Evolutionary conservation across 2,888 invertebrate genomes (phyloP).

Genomic region (Ceriagrion tenellum): DNA sequence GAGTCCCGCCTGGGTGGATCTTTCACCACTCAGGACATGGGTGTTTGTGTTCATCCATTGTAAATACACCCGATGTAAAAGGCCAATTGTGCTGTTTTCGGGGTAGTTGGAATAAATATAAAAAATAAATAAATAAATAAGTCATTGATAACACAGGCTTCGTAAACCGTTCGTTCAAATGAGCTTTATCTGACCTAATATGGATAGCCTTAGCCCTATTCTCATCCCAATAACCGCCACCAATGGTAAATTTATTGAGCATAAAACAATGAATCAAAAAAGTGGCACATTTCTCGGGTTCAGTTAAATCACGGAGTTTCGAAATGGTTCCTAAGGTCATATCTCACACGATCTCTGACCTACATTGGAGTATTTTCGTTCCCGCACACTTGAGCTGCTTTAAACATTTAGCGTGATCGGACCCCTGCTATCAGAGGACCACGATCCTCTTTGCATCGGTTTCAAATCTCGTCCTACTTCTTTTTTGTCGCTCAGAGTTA

Average conservation of each 20-base stretch:
- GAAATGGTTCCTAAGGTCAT: background rate
- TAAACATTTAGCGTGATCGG: background rate
- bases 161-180: background rate
- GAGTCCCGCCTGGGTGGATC: no score
- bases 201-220: background rate
- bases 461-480: background rate
- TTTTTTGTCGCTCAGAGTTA: background rate
- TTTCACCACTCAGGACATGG: no score
- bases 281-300: background rate
- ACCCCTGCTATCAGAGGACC: background rate
- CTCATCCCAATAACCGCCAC: background rate
- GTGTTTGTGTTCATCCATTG: no score
- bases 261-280: background rate
- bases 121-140: no score
- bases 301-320: background rate
- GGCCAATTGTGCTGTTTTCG: no score
- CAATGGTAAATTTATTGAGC: background rate
- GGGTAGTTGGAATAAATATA: no score
- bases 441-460: background rate
- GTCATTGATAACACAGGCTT: no score
- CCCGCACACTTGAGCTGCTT: background rate
- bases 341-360: conserved; percentile 3
- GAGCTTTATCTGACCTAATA: background rate
- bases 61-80: no score
- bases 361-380: background rate